Evolutionary conservation across 2,888 invertebrate species (phyloP).

Genomic region (Pegoplata infirma): DNA sequence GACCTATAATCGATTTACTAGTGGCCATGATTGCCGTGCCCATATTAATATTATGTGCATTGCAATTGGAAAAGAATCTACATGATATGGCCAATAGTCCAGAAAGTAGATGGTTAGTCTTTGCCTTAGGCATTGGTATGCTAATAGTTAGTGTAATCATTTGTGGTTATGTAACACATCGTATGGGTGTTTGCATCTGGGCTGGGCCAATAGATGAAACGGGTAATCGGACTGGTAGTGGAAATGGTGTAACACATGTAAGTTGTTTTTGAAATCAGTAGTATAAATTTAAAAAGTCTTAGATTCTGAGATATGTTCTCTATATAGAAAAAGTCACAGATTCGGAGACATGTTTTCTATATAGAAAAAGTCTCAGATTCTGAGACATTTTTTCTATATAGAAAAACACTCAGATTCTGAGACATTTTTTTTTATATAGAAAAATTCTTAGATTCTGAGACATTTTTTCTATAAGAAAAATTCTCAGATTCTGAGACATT

Average conservation of each 20-base stretch:
- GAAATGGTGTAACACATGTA: slow-evolving; percentile 69
- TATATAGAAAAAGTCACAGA: too few relatives aligned
- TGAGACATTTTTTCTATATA: too few relatives aligned
- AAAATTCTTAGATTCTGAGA: too few relatives aligned
- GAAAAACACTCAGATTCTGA: too few relatives aligned
- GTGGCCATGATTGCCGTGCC: slow-evolving; percentile 78
- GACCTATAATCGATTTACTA: slow-evolving; percentile 77
- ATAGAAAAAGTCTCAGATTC: too few relatives aligned
- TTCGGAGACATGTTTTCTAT: too few relatives aligned
- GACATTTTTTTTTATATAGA: too few relatives aligned
- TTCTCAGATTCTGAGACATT: too few relatives aligned
- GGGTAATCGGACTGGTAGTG: slow-evolving; percentile 67
- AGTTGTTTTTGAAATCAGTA: slow-evolving; percentile 64
- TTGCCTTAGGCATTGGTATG: slow-evolving; percentile 78
- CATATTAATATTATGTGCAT: slow-evolving; percentile 76
- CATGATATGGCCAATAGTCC: slow-evolving; percentile 75
- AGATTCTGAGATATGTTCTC: too few relatives aligned
- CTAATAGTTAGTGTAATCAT: slow-evolving; percentile 77
- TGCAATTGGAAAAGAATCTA: slow-evolving; percentile 78
- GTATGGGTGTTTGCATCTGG: slow-evolving; percentile 79
- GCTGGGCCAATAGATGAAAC: slow-evolving; percentile 76
- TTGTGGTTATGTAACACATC: slow-evolving; percentile 78
- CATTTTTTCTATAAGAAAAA: too few relatives aligned
- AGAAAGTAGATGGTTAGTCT: slow-evolving; percentile 77
- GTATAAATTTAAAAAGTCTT: too few relatives aligned